Evolutionary conservation across 2,113 vertebrate species (phyloP), one percentile per base, ranked within the genome.

Genomic region (Oxyruncus cristatus): DNA sequence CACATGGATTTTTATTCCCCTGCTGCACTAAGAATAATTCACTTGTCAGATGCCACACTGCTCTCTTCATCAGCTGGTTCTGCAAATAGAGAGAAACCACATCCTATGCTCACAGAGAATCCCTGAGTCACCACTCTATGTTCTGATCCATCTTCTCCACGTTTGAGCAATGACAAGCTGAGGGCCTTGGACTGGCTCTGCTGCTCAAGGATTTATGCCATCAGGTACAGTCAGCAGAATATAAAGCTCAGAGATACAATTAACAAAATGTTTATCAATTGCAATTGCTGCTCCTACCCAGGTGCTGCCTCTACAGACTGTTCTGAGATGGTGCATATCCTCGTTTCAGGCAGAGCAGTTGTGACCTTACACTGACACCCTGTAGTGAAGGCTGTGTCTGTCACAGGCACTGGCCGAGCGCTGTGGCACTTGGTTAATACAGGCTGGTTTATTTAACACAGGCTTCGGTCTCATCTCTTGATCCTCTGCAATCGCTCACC

Each of bases 41-140:
- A 2, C 53, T 89, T 94, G 83, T 93, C 93, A 61, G 56, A 84
- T 82, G 41, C 49, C 76, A 84, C 49, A 28, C 35, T 2, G 1
- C 52, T 92, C 41, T 79, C 59, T 59, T 63, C 75, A 85, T 95
- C 85, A 93, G 74, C 88, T 90, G 50, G 37, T 76, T 83, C 93
- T 92, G 61, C 58, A 90, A 91, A 86, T 28, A 78, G 37, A 94
- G 55, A 80, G 70, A 71, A 96, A 78, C 62, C 56, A 82, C 76
- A 93, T 94, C 44, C 70, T 41, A 15, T 72, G 73, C 0, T 0
- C 50, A 62, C 46, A 81, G 91, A 95, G 74, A 96, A 94, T 85
- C 91, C 79, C 77, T 85, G 88, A 95, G 92, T 97, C 93, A 97
- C 32, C 58, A 46, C 61, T 88, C 68, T 32, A 0, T 41, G 70